A percentile compares a stretch with the other conserved stretches of the same genome.
Conservation (phyloP, 2,888 invertebrate species). For the Tenodera sinensis region DNA sequence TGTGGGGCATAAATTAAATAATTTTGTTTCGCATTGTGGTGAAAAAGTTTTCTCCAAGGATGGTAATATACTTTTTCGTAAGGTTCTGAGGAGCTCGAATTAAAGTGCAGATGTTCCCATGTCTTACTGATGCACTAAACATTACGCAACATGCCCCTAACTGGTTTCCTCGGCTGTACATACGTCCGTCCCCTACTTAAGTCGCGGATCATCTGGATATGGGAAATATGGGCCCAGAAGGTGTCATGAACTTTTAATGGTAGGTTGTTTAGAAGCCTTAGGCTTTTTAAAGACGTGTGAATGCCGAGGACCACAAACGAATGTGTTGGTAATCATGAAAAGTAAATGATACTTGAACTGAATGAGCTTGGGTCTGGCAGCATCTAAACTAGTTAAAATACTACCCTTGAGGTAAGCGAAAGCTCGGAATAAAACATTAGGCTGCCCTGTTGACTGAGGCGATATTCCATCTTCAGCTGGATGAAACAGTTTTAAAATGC, state of each 20-base stretch:
- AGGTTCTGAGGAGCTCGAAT: no score
- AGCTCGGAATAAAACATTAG: no score
- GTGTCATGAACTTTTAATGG: not conserved
- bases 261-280: not conserved
- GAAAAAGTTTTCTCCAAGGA: no score
- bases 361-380: not conserved
- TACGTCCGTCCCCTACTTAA: not conserved
- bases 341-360: not conserved
- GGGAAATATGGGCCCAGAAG: no score
- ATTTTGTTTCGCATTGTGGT: no score
- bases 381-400: not conserved
- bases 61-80: no score
- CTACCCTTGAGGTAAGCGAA: not conserved
- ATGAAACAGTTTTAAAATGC: no score
- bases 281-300: not conserved
- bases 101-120: not conserved
- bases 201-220: not conserved
- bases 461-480: no score
- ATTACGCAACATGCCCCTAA: not conserved
- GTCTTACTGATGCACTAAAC: not conserved
- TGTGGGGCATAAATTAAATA: no score
- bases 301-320: not conserved
- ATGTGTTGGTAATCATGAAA: not conserved
- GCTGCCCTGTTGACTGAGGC: no score
- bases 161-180: not conserved